These are phyloP conservation scores for Lithophane leautieri DNA, from an alignment of 2,888 invertebrate genomes.

Conservation along the genomic window DNA sequence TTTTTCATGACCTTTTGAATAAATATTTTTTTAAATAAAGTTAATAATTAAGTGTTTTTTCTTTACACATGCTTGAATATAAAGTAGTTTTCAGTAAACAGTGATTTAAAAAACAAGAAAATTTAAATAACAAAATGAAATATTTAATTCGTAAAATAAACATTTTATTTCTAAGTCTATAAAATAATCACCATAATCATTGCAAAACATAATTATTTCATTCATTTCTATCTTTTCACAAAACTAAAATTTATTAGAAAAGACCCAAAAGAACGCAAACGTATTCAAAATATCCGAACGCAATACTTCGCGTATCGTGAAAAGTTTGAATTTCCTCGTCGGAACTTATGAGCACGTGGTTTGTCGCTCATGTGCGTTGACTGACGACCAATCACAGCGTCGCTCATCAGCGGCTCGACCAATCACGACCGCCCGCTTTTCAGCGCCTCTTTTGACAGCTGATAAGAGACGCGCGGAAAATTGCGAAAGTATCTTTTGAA, in stretches of 20 bases:
- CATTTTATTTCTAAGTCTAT: not conserved
- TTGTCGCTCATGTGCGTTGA: constrained; percentile 86
- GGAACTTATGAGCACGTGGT: constrained; percentile 90
- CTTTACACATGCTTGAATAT: not conserved
- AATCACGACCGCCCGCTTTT: constrained; percentile 82
- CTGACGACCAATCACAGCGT: constrained; percentile 83
- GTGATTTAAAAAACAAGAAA: not conserved
- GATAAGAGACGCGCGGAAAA: constrained; percentile 81
- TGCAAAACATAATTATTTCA: not conserved
- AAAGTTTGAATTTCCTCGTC: constrained; percentile 81
- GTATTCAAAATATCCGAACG: constrained; percentile 16
- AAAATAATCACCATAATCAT: no score
- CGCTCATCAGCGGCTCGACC: constrained; percentile 83
- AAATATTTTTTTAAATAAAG: no score
- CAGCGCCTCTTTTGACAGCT: constrained; percentile 85
- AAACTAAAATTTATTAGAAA: constrained; percentile 1
- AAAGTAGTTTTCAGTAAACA: not conserved
- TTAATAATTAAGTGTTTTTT: not conserved
- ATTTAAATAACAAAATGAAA: not conserved
- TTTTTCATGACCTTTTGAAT: not conserved
- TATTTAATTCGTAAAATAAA: not conserved
- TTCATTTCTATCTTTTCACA: not conserved
- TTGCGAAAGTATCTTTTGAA: constrained; percentile 42
- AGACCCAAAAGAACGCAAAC: not conserved
- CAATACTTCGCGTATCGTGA: constrained; percentile 65